phyloP scores from a whole-genome alignment of 2,113 vertebrate genomes.

The Scomber colias region DNA sequence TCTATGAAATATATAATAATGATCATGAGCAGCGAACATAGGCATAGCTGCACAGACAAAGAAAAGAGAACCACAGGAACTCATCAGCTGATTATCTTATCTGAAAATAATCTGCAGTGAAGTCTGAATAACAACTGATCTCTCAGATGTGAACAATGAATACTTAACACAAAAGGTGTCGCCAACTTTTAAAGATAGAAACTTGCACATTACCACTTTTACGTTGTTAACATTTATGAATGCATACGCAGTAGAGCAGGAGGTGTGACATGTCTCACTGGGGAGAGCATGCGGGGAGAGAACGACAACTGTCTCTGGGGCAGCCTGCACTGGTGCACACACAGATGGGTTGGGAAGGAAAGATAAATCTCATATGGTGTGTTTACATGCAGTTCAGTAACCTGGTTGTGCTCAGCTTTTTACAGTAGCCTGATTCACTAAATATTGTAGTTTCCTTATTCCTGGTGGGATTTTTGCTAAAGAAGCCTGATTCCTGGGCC shows the following conservation, averaged over 20 bases:
- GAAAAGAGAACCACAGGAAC: background rate
- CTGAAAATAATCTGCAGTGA: background rate
- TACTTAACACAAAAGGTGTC: background rate
- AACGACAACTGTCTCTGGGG: constrained; percentile 25
- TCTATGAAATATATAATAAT: no score
- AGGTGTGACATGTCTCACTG: constrained; percentile 37
- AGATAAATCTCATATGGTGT: background rate
- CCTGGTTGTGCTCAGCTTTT: background rate
- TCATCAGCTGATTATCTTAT: background rate
- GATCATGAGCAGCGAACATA: background rate
- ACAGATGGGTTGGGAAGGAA: constrained; percentile 26
- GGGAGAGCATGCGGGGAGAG: constrained; percentile 19
- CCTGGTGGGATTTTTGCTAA: no score
- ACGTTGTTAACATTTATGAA: constrained; percentile 43
- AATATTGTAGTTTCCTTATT: no score
- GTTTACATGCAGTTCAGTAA: constrained; percentile 21
- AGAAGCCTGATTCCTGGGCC: no score
- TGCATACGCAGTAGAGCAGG: constrained; percentile 32
- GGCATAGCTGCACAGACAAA: background rate
- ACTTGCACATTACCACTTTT: background rate
- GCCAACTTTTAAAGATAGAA: constrained; percentile 1
- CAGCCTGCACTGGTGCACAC: constrained; percentile 27
- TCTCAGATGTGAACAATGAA: background rate
- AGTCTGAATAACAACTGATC: constrained; percentile 5
- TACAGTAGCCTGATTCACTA: background rate